Percentiles rank a stretch among this genome's conserved stretches.
phyloP scores from a whole-genome alignment of 1,140 invertebrate genomes.

The Tetranychus urticae region DNA sequence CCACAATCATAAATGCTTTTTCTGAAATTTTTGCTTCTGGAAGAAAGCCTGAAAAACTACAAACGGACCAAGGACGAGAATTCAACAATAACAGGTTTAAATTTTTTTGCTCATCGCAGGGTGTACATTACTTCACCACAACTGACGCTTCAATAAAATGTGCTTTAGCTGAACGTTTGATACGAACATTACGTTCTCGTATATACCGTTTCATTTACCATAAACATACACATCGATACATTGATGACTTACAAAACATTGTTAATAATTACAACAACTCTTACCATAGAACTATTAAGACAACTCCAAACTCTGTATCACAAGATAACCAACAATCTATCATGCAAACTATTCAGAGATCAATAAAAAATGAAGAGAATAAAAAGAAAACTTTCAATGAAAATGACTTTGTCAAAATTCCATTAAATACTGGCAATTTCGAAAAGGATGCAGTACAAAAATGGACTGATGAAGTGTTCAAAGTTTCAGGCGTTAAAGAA shows the following conservation, averaged over 20 bases:
- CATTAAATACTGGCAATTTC: not conserved
- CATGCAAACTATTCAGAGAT: too few species aligned
- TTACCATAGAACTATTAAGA: not conserved
- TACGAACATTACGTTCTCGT: constrained; percentile 20
- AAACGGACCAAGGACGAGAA: constrained; percentile 3
- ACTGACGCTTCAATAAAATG: constrained; percentile 19
- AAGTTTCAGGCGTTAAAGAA: not conserved
- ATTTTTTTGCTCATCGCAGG: constrained; percentile 15
- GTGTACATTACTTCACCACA: constrained; percentile 23
- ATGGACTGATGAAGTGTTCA: not conserved
- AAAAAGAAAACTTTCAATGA: too few species aligned
- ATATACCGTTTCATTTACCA: not conserved
- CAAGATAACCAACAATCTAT: too few species aligned
- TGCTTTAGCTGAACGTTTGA: constrained; percentile 23
- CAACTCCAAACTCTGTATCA: not conserved
- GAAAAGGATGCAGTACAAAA: not conserved
- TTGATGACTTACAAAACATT: not conserved
- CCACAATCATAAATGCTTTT: not conserved
- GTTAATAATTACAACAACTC: not conserved
- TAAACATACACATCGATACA: not conserved
- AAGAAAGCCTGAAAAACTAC: not conserved
- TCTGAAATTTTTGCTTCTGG: not conserved
- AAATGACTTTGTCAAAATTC: too few species aligned
- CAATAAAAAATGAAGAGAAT: too few species aligned
- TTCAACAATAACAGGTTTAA: constrained; percentile 13